Evolutionary conservation across 2,113 vertebrate species (phyloP).

Genomic region (Leuciscus idus): DNA sequence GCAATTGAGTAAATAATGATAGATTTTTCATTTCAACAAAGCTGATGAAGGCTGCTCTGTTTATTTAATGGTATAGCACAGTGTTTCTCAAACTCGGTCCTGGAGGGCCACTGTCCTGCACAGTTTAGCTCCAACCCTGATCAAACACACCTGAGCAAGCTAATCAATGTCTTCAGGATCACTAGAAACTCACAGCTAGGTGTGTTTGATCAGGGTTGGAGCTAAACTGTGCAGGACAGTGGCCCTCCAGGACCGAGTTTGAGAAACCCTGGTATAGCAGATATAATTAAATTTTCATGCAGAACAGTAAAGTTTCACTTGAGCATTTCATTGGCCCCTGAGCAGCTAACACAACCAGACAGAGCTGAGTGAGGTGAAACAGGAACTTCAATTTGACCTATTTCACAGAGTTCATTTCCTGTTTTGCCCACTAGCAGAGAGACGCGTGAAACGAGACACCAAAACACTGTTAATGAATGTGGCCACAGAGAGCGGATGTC

Average conservation of each 20-base stretch:
- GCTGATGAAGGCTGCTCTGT: neutral
- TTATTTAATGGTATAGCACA: conserved; percentile 16
- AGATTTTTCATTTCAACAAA: neutral
- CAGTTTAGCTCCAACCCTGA: no score
- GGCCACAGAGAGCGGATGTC: conserved; percentile 33
- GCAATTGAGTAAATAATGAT: neutral
- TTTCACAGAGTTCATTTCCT: conserved; percentile 59
- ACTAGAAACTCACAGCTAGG: no score
- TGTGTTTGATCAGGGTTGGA: no score
- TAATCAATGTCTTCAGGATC: no score
- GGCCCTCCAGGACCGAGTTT: no score
- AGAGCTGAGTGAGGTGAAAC: conserved; percentile 49
- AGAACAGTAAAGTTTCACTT: conserved; percentile 28
- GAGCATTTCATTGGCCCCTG: conserved; percentile 38
- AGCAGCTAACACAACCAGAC: conserved; percentile 52
- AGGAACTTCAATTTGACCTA: conserved; percentile 59
- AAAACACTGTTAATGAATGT: conserved; percentile 47
- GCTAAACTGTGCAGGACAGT: no score
- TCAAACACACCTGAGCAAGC: no score
- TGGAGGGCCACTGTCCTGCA: no score
- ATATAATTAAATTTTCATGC: conserved; percentile 15
- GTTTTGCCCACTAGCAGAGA: conserved; percentile 55
- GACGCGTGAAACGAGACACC: conserved; percentile 47
- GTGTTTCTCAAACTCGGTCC: no score
- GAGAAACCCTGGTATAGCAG: neutral